A percentile compares a stretch with the other conserved stretches of the same genome.
Evolutionary conservation across 2,113 vertebrate species (phyloP).

Genomic region (Psilopsiagon aurifrons): DNA sequence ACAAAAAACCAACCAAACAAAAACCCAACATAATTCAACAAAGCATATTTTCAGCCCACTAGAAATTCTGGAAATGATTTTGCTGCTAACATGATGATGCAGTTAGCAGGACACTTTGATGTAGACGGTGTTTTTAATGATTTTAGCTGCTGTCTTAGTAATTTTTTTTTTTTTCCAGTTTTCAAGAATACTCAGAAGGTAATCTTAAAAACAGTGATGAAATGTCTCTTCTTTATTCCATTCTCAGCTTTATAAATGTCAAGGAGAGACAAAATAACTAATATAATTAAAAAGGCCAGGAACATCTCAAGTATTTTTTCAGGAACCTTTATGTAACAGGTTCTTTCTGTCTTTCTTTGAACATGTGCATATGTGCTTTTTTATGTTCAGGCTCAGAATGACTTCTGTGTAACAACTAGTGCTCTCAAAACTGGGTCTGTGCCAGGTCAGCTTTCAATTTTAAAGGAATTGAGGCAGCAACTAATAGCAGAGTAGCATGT

Average conservation of each 20-base stretch:
- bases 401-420: not conserved
- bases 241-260: not conserved
- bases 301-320: not conserved
- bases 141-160: not conserved
- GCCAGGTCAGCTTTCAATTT: not conserved
- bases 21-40: not conserved
- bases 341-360: not conserved
- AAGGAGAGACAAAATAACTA: not conserved
- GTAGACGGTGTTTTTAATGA: not conserved
- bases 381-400: not conserved
- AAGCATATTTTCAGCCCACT: not conserved
- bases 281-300: not conserved
- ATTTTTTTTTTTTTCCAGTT: not conserved
- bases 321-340: not conserved
- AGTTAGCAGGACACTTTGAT: not conserved
- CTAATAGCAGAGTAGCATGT: not conserved
- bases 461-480: not conserved
- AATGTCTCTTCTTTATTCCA: not conserved
- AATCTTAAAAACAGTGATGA: not conserved
- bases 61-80: not conserved
- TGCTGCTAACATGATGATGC: not conserved
- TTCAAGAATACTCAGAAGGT: not conserved
- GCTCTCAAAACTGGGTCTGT: not conserved
- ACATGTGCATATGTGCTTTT: not conserved
- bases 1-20: not conserved